These are phyloP conservation scores for Drosophila pruinosa DNA, from an alignment of 1,140 invertebrate genomes.

Conservation along the genomic window DNA sequence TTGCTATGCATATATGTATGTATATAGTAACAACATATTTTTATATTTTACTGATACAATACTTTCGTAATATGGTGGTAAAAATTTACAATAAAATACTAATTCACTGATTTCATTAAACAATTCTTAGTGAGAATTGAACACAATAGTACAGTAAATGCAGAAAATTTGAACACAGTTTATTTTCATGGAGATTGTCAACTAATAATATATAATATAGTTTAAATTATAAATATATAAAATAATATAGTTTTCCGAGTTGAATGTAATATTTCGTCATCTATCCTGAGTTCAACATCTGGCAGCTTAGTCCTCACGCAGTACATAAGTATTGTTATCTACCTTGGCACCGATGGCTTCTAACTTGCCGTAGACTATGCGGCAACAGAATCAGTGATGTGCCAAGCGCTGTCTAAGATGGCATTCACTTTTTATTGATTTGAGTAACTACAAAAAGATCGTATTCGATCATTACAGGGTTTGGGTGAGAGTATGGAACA, in stretches of 20 bases:
- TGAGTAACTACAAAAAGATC: constrained; percentile 5
- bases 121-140: too few species aligned
- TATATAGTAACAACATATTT: too few species aligned
- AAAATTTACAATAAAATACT: too few species aligned
- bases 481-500: too few species aligned
- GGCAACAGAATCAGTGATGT: constrained; percentile 90
- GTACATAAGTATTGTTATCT: not conserved
- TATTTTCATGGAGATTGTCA: not conserved
- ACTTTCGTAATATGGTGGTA: too few species aligned
- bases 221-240: too few species aligned
- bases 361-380: constrained; percentile 77
- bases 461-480: too few species aligned
- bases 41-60: too few species aligned
- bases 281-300: constrained; percentile 18
- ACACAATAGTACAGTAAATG: too few species aligned
- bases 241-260: constrained; percentile 40
- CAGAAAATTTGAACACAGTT: not conserved
- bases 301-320: constrained; percentile 4
- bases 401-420: constrained; percentile 91
- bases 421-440: constrained; percentile 84
- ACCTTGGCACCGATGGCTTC: constrained; percentile 1
- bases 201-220: constrained; percentile 47
- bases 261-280: constrained; percentile 30
- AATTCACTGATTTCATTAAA: too few species aligned
- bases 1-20: too few species aligned